Conservation (phyloP, 2,113 vertebrate genomes). For the Labeo catla region DNA sequence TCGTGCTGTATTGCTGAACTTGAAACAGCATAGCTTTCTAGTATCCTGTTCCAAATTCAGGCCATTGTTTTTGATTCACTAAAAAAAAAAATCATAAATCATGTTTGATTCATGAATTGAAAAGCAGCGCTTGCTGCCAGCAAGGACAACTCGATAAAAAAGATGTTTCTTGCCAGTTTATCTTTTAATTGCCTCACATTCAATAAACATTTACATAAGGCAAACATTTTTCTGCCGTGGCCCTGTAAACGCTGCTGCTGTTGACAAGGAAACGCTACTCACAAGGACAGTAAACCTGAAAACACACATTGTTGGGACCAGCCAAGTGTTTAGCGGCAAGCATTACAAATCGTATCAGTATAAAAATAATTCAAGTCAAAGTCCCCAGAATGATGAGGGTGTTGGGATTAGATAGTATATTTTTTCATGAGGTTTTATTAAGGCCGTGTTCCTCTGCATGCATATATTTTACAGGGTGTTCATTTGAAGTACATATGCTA, state of each 20-base stretch:
- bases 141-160: background rate
- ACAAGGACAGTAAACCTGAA: background rate
- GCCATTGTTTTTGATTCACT: background rate
- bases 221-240: background rate
- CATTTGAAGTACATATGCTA: conserved; percentile 17
- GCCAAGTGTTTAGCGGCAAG: background rate
- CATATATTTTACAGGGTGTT: conserved; percentile 20
- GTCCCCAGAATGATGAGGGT: background rate
- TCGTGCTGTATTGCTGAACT: too few relatives aligned
- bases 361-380: background rate
- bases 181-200: background rate
- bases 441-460: background rate
- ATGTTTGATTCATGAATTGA: background rate
- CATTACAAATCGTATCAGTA: background rate
- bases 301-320: background rate
- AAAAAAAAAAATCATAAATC: background rate
- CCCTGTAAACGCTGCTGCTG: background rate
- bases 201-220: background rate
- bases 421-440: conserved; percentile 5
- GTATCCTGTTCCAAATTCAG: background rate
- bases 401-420: conserved; percentile 31
- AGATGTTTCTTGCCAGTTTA: background rate
- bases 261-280: background rate
- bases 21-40: background rate
- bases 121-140: background rate